phyloP scores from a whole-genome alignment of 37 sponge, comb jelly and placozoan species.

The Agelas oroides region DNA sequence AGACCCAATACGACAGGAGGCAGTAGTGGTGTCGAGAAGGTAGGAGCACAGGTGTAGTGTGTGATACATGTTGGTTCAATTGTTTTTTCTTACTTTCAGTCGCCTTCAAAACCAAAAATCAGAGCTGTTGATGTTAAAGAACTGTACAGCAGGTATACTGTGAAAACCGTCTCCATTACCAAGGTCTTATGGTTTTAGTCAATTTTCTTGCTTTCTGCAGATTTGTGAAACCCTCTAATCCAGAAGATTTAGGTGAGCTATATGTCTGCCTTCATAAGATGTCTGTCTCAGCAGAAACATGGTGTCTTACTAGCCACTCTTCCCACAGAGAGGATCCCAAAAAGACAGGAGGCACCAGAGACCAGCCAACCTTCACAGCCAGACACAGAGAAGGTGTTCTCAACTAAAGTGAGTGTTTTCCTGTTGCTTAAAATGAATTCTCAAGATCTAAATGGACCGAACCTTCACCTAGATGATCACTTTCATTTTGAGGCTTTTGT shows the following conservation, averaged over 20 bases:
- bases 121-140: slow-evolving; percentile 32
- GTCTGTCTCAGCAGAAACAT: not conserved
- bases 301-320: not conserved
- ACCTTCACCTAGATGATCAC: too few species aligned
- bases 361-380: not conserved
- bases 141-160: slow-evolving; percentile 26
- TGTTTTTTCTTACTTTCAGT: not conserved
- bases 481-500: too few species aligned
- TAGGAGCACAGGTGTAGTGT: too few species aligned
- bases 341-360: slow-evolving; percentile 15
- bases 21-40: not conserved
- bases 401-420: slow-evolving; percentile 22
- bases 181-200: not conserved
- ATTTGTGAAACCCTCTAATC: slow-evolving; percentile 36
- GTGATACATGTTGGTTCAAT: too few species aligned
- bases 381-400: not conserved
- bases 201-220: not conserved
- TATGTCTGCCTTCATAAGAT: not conserved
- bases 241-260: slow-evolving; percentile 36
- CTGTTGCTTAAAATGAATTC: too few species aligned
- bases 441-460: too few species aligned
- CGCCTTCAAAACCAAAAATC: slow-evolving; percentile 26
- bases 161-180: not conserved
- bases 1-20: slow-evolving; percentile 8
- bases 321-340: slow-evolving; percentile 37